Percentiles rank a stretch among this genome's conserved stretches.
These are phyloP conservation scores for Quadriops clusia DNA, from an alignment of 2,888 invertebrate species.

Conservation along the genomic window DNA sequence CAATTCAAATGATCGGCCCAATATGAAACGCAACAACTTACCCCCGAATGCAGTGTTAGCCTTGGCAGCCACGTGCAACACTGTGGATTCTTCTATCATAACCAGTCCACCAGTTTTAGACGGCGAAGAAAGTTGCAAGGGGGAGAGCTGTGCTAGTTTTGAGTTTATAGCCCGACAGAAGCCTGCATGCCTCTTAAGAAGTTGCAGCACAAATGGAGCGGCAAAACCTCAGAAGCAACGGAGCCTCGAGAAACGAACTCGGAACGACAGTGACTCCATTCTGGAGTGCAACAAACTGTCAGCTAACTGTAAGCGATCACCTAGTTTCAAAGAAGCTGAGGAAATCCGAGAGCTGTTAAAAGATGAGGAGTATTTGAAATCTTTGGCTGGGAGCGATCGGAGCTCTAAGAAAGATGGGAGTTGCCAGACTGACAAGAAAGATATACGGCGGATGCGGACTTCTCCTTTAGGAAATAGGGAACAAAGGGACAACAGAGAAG, in stretches of 20 bases:
- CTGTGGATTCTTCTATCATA: slow-evolving; percentile 37
- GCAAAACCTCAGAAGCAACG: slow-evolving; percentile 24
- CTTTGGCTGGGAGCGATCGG: slow-evolving; percentile 42
- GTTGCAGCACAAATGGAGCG: slow-evolving; percentile 25
- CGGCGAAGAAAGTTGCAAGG: slow-evolving; percentile 49
- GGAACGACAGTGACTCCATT: slow-evolving; percentile 33
- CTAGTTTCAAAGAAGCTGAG: slow-evolving; percentile 37
- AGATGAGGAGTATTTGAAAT: slow-evolving; percentile 39
- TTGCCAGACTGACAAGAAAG: slow-evolving; percentile 56
- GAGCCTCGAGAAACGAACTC: slow-evolving; percentile 30
- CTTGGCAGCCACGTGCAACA: slow-evolving; percentile 37
- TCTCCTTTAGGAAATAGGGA: slow-evolving; percentile 43
- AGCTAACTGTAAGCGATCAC: slow-evolving; percentile 33
- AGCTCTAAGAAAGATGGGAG: slow-evolving; percentile 50
- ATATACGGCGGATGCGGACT: slow-evolving; percentile 40
- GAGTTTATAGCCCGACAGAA: slow-evolving; percentile 40
- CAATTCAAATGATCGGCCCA: slow-evolving; percentile 24
- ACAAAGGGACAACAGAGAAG: no score
- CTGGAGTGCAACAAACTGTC: slow-evolving; percentile 35
- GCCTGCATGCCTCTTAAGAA: slow-evolving; percentile 25
- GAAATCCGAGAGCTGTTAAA: slow-evolving; percentile 31
- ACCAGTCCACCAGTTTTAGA: slow-evolving; percentile 47
- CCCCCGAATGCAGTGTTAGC: slow-evolving; percentile 49
- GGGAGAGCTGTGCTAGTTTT: slow-evolving; percentile 53
- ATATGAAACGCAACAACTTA: slow-evolving; percentile 30